Base-by-base conservation (phyloP, 1,140 invertebrate species). In the Caerostris extrusa region DNA sequence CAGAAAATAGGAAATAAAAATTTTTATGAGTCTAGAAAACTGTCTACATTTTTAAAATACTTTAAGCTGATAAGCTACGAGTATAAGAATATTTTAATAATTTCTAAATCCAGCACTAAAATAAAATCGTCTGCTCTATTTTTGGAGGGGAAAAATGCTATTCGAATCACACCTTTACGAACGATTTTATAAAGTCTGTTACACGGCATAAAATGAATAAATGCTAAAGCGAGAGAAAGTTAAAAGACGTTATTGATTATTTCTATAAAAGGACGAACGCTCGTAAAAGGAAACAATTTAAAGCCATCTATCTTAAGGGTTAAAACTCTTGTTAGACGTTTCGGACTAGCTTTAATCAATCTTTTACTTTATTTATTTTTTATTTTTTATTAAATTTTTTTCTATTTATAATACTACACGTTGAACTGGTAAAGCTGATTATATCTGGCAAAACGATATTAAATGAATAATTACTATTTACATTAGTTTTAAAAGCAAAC, bases 91-190 rank as follows among this genome's bases (percentile, higher is more conserved):
- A 34, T 34, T 77, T 77, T 50, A 50, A 34, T 77, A 50, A 50
- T 34, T 77, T 7, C 71, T 50, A 34, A 77, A 77, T 77, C 53
- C 71, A 19, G 12, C 53, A 34, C 50, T 64, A 77, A 34, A 77
- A 50, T 5, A 77, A 77, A 77, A 77, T 77, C 71, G 4, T 34
- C 50, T 77, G 50, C 71, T 77, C 53, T 50, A 77, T 77, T 77
- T 77, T 53, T 50, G 10, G 53, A 77, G 10, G 71, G 53, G 8
- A 77, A 50, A 77, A 50, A 77, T 12, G 50, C 34, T 34, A 34
- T 77, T 77, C 53, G 71, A 77, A 50, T 34, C 71, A 77, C 34
- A 77, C 71, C 71, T 77, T 34, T 71, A 77, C 53, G 71, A 77
- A 77, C 19, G 71, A 50, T 34, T 77, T 77, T 77, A 77, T 77